Base-by-base conservation (phyloP, 2,888 invertebrate species). In the Drosophila antonietae region DNA sequence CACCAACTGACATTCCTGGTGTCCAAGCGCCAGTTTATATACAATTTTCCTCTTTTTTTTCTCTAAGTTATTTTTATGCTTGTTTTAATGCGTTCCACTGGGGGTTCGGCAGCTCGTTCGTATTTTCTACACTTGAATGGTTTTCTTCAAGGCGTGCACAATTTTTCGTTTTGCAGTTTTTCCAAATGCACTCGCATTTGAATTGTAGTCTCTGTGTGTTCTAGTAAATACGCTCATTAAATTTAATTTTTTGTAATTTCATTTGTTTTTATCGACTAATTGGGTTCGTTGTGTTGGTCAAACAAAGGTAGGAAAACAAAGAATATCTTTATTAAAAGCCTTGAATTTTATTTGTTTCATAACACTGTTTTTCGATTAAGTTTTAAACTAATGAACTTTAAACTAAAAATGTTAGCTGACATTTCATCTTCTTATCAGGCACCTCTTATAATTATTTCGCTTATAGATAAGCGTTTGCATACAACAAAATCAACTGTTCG, bases 101-200 rank as follows among this genome's bases (percentile, higher is more conserved):
- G 67, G 89, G 89, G 83, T 68, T 75, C 53, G 84, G 80, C 88
- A 78, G 67, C 71, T 58, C 64, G 65, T 51, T 80, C 55, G 74
- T 56, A 68, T 82, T 87, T 69, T 89, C 67, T 73, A 85, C 88
- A 89, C 75, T 85, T 84, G 88, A 84, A 88, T 89, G 84, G 66
- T 82, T 84, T 89, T 89, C 90, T 64, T 89, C 90, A 84, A 84
- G 84, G 84, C 84, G 80, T 83, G 77, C 88, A 73, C 83, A 75
- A 71, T 81, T 88, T 84, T 85, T 80, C 83, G 75, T 75, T 72
- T 74, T 64, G 73, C 77, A 80, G 68, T 61, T 80, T 74, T 81
- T 81, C 62, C 68, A 64, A 83, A 74, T 89, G 87, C 89, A 89
- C 64, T 73, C 89, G 73, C 72, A 59, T 56, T 68, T 33, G 66